Conservation (phyloP, 2,888 invertebrate species). For the Polyommatus icarus region DNA sequence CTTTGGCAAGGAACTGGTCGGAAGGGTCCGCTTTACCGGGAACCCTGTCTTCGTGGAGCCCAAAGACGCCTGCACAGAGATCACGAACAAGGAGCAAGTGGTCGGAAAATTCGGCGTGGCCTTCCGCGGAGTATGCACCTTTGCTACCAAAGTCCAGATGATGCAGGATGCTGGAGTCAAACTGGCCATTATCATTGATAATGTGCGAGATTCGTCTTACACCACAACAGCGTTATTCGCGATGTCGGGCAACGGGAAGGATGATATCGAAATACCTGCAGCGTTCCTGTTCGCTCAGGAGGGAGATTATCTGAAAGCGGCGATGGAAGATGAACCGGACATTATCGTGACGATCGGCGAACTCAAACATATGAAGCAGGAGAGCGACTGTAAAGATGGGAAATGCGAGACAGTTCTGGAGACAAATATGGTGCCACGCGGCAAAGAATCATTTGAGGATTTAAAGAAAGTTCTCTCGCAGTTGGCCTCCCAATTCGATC, state of each 20-base stretch:
- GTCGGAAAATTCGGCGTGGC: constrained; percentile 90
- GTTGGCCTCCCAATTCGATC: constrained; percentile 64
- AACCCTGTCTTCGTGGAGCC: constrained; percentile 85
- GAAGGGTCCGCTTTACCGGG: constrained; percentile 81
- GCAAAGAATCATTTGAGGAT: constrained; percentile 64
- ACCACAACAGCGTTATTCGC: constrained; percentile 92
- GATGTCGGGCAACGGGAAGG: constrained; percentile 96
- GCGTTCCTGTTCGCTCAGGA: constrained; percentile 93
- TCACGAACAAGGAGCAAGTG: constrained; percentile 81
- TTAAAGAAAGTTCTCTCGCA: constrained; percentile 71
- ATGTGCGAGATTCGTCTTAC: constrained; percentile 87
- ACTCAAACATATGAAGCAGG: constrained; percentile 60
- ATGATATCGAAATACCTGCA: constrained; percentile 93
- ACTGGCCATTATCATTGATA: constrained; percentile 93
- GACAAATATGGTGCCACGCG: constrained; percentile 44
- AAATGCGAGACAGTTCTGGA: constrained; percentile 53
- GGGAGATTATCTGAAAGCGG: constrained; percentile 83
- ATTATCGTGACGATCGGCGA: constrained; percentile 79
- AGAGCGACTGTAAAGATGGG: constrained; percentile 53
- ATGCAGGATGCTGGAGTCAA: constrained; percentile 91
- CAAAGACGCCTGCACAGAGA: constrained; percentile 81
- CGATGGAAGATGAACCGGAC: constrained; percentile 77
- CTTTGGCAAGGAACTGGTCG: constrained; percentile 89
- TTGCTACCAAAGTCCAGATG: constrained; percentile 94
- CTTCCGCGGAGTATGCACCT: constrained; percentile 96